These are phyloP conservation scores for Fringilla coelebs DNA, from an alignment of 2,797 vertebrate genomes.

Conservation along the genomic window DNA sequence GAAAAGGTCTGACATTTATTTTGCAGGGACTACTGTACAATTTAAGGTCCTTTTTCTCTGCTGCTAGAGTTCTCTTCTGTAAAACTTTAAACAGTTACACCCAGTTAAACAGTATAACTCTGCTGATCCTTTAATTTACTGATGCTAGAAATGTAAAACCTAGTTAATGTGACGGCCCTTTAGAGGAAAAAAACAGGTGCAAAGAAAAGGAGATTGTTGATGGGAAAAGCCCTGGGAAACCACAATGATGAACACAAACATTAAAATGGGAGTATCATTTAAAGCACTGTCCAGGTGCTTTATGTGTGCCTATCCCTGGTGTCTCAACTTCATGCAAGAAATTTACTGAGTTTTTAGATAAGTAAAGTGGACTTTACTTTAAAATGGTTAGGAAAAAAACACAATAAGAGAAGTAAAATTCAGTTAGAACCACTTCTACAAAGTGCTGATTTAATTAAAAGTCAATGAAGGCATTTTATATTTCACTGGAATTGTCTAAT, in stretches of 20 bases:
- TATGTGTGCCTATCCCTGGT: neutral
- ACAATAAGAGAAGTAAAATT: neutral
- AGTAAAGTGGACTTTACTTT: neutral
- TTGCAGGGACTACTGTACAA: neutral
- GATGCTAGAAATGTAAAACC: neutral
- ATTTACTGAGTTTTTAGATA: neutral
- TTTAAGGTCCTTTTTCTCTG: neutral
- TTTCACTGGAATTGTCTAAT: neutral
- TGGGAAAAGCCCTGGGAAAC: neutral
- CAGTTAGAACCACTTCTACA: neutral
- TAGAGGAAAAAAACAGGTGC: neutral
- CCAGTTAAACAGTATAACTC: neutral
- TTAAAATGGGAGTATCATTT: neutral
- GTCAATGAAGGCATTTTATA: neutral
- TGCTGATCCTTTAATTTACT: neutral
- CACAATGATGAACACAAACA: neutral
- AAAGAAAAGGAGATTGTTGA: neutral
- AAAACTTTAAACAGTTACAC: neutral
- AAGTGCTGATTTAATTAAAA: neutral
- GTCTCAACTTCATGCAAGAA: neutral
- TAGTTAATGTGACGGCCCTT: neutral
- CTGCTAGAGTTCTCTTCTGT: neutral
- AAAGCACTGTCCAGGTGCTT: neutral
- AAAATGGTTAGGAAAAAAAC: neutral
- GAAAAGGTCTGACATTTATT: neutral